Base-by-base conservation (phyloP, 2,113 vertebrate genomes). In the Halichoerus grypus region DNA sequence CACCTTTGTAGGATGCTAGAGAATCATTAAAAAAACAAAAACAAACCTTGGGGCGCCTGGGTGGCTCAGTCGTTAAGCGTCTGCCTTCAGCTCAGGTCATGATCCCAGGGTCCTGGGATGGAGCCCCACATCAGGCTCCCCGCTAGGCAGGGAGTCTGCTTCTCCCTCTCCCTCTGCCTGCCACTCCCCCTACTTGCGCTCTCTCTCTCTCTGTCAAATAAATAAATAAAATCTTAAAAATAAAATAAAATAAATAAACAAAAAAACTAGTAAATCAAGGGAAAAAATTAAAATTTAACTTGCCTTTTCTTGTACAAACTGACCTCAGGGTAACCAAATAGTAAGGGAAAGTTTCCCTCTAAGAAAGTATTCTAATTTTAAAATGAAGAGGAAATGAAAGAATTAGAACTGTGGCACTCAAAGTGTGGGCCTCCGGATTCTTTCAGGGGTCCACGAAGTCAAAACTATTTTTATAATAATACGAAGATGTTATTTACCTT, bases 261-360 rank as follows among this genome's bases (percentile, higher is more conserved):
- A 46, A 46, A 65, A 53, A 69, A 82, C 39, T 84, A 7, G 53
- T 16, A 91, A 71, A 65, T 67, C 71, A 87, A 95, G n/a, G 24
- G n/a, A 87, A 87, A 61, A 65, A 82, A 72, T 59, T 8, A 57
- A 24, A 93, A 36, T 33, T 79, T 92, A 83, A 65, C 31, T 83
- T 94, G 61, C 19, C 22, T 42, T 91, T 77, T 88, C n/a, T 92
- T 77, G 18, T 79, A 69, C 82, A 88, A 89, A 89, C 49, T 67
- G 89, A 90, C 49, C 26, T 89, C 51, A 95, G 51, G 72, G 49
- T 81, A 69, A 90, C 65, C 63, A 92, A 71, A 61, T 31, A 92
- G 72, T 19, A 63, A 97, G 26, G 80, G 33, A 21, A 88, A 88
- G 26, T 89, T 92, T 97, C 69, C 83, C 36, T 79, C 36, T 63